A percentile compares a stretch with the other conserved stretches of the same genome.
phyloP scores from a whole-genome alignment of 1,140 invertebrate species.

The Drosophila baimaii region DNA sequence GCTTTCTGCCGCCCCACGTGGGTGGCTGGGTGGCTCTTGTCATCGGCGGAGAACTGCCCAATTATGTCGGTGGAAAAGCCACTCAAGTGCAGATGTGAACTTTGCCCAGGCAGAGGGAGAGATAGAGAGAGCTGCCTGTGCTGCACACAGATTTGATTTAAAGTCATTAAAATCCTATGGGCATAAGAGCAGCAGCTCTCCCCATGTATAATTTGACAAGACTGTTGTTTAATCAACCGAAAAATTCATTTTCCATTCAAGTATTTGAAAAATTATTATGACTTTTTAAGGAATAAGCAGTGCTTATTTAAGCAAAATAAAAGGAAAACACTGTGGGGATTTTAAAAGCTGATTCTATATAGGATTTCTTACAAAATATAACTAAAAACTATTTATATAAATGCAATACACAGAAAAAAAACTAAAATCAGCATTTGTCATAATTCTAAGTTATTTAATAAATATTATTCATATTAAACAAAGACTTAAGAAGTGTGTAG shows the following conservation, averaged over 20 bases:
- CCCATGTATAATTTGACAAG: constrained; percentile 6
- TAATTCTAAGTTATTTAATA: background rate
- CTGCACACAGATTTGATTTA: constrained; percentile 46
- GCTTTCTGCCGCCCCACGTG: constrained; percentile 7
- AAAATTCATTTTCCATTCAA: constrained; percentile 9
- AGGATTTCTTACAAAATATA: background rate
- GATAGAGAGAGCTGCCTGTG: too few species aligned
- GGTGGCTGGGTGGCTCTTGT: constrained; percentile 42
- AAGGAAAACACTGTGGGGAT: background rate
- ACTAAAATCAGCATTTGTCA: too few species aligned
- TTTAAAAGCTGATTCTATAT: background rate
- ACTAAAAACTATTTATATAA: too few species aligned
- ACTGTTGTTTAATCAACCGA: constrained; percentile 8
- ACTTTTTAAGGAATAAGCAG: background rate
- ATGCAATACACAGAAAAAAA: too few species aligned
- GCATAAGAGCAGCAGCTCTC: background rate
- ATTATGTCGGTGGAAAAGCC: constrained; percentile 58
- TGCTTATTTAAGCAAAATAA: background rate
- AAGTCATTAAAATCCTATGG: constrained; percentile 49
- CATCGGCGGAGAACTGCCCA: constrained; percentile 53
- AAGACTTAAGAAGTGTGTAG: background rate
- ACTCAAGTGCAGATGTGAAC: constrained; percentile 57
- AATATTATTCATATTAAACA: background rate
- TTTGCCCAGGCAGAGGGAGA: constrained; percentile 9
- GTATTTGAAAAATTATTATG: background rate